A percentile compares a stretch with the other conserved stretches of the same genome.
phyloP scores from a whole-genome alignment of 1,140 invertebrate species.

The Meloidogyne floridensis region DNA sequence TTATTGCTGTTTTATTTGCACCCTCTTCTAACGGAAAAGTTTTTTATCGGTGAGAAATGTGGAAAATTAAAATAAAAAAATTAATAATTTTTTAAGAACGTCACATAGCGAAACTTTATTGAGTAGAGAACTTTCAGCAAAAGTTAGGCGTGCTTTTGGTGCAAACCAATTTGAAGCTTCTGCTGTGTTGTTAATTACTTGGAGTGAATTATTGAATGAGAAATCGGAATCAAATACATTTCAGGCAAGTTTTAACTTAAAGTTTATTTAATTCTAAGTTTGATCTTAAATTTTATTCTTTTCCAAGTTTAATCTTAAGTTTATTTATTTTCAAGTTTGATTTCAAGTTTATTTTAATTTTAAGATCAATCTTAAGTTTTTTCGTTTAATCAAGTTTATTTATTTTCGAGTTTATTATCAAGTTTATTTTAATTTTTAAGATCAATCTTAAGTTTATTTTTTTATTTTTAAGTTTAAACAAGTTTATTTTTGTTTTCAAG shows the following conservation, averaged over 20 bases:
- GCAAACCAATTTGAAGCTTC: slow-evolving; percentile 39
- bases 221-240: slow-evolving; percentile 30
- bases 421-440: too few relatives aligned
- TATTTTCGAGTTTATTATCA: too few relatives aligned
- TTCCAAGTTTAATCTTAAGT: too few relatives aligned
- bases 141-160: slow-evolving; percentile 34
- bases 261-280: neutral
- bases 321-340: too few relatives aligned
- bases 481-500: too few relatives aligned
- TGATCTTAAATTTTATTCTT: neutral
- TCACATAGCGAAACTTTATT: slow-evolving; percentile 12
- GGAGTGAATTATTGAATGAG: slow-evolving; percentile 33
- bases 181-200: slow-evolving; percentile 37
- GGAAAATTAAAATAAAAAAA: slow-evolving; percentile 1
- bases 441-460: too few relatives aligned
- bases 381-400: too few relatives aligned
- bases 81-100: slow-evolving; percentile 12
- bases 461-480: too few relatives aligned
- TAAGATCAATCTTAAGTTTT: too few relatives aligned
- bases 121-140: slow-evolving; percentile 36
- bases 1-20: slow-evolving; percentile 38
- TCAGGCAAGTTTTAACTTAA: slow-evolving; percentile 20
- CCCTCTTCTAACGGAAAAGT: slow-evolving; percentile 31
- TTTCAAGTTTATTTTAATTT: too few relatives aligned
- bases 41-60: slow-evolving; percentile 30